Evolutionary conservation across 2,797 vertebrate species (phyloP).

Genomic region (Anas bernieri): DNA sequence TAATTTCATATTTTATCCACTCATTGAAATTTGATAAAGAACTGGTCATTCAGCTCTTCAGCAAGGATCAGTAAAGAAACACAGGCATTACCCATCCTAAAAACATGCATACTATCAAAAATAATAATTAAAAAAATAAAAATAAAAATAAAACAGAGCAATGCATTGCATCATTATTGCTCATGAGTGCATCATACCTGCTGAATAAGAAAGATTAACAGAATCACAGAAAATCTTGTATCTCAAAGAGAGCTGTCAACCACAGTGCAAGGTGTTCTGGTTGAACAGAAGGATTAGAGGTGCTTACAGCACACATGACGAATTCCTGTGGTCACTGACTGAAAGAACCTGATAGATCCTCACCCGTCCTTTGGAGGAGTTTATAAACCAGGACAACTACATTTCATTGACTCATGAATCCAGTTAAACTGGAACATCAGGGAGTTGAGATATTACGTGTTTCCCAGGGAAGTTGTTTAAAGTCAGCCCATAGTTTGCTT

Average conservation of each 20-base stretch:
- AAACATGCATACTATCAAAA: background rate
- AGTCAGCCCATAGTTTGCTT: conserved; percentile 26
- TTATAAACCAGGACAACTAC: background rate
- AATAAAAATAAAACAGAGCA: background rate
- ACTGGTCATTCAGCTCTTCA: background rate
- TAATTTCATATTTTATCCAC: background rate
- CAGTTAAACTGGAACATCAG: conserved; percentile 55
- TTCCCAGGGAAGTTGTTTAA: conserved; percentile 14
- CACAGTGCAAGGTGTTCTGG: background rate
- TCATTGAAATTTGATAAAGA: background rate
- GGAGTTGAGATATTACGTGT: background rate
- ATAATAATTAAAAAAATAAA: background rate
- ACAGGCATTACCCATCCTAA: background rate
- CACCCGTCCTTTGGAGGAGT: background rate
- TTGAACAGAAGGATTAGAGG: background rate
- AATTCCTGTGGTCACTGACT: background rate
- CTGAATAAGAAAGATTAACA: background rate
- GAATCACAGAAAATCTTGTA: background rate
- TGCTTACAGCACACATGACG: background rate
- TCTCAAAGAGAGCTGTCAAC: background rate
- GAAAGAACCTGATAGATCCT: background rate
- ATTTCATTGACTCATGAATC: conserved; percentile 14
- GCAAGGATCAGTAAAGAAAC: background rate
- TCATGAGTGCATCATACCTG: background rate
- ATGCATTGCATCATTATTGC: background rate